phyloP scores from a whole-genome alignment of 2,797 vertebrate genomes.

The Amphiprion clarkii region DNA sequence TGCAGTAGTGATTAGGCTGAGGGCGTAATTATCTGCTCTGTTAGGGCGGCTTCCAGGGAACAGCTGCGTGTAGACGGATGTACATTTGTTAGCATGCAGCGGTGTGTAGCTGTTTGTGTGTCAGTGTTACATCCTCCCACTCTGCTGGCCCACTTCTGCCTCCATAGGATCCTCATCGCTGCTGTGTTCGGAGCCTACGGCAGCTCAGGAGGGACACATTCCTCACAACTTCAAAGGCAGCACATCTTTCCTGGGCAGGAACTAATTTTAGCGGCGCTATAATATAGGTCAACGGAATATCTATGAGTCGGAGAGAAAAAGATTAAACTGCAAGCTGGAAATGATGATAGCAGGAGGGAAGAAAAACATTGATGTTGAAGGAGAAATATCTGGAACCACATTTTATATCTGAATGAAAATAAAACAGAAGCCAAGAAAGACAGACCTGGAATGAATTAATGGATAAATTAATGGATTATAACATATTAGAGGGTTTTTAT shows the following conservation, averaged over 20 bases:
- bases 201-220: slow-evolving; percentile 58
- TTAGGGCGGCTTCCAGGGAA: slow-evolving; percentile 17
- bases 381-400: no score
- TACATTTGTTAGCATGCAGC: slow-evolving; percentile 8
- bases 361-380: no score
- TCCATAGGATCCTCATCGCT: slow-evolving; percentile 14
- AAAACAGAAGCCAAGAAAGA: no score
- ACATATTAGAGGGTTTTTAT: no score
- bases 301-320: slow-evolving; percentile 29
- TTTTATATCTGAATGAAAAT: no score
- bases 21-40: slow-evolving; percentile 57
- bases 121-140: slow-evolving; percentile 68
- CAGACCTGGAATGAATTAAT: no score
- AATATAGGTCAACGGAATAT: slow-evolving; percentile 71
- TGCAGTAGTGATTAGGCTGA: slow-evolving; percentile 54
- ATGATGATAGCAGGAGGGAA: not conserved
- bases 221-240: slow-evolving; percentile 59
- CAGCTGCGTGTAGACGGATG: slow-evolving; percentile 23
- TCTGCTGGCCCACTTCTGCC: slow-evolving; percentile 63
- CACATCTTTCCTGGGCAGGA: slow-evolving; percentile 27
- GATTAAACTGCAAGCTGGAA: slow-evolving; percentile 24
- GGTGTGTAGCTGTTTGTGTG: slow-evolving; percentile 43
- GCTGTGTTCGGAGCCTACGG: slow-evolving; percentile 51
- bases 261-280: slow-evolving; percentile 57
- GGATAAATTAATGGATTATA: no score